Conservation (phyloP, 2,113 vertebrate genomes). For the Bujurquina vittata region DNA sequence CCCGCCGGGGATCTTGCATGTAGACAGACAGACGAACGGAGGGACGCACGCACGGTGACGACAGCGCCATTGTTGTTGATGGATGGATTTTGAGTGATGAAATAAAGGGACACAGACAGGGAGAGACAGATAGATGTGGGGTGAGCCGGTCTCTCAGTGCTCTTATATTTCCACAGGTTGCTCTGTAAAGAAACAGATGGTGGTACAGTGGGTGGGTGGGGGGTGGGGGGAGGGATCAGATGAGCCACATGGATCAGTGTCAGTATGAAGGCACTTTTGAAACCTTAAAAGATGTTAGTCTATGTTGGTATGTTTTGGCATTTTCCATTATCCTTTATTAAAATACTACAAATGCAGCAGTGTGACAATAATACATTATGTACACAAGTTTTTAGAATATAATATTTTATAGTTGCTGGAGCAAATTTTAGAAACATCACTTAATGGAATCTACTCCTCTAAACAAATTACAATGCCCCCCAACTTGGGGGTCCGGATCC, state of each 20-base stretch:
- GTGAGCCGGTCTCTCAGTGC: constrained; percentile 51
- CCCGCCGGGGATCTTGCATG: constrained; percentile 67
- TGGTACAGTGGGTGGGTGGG: constrained; percentile 49
- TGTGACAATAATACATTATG: background rate
- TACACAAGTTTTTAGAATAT: background rate
- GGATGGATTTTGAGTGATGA: constrained; percentile 71
- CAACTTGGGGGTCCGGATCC: too few species aligned
- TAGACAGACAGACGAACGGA: constrained; percentile 75
- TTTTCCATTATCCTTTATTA: background rate
- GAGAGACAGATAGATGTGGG: constrained; percentile 71
- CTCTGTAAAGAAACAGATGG: constrained; percentile 74
- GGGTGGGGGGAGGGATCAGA: constrained; percentile 39
- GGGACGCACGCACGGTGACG: constrained; percentile 62
- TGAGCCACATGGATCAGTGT: constrained; percentile 12
- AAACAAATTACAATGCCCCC: background rate
- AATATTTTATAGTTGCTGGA: background rate
- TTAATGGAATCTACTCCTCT: background rate
- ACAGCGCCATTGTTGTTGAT: constrained; percentile 68
- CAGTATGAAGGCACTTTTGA: background rate
- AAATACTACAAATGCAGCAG: background rate
- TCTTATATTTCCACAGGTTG: constrained; percentile 66
- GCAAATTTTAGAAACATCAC: background rate
- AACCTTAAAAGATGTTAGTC: background rate
- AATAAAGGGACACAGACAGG: constrained; percentile 75
- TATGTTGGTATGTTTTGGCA: background rate